These are phyloP conservation scores for Labeo rohita DNA, from an alignment of 2,113 vertebrate species.

Conservation along the genomic window DNA sequence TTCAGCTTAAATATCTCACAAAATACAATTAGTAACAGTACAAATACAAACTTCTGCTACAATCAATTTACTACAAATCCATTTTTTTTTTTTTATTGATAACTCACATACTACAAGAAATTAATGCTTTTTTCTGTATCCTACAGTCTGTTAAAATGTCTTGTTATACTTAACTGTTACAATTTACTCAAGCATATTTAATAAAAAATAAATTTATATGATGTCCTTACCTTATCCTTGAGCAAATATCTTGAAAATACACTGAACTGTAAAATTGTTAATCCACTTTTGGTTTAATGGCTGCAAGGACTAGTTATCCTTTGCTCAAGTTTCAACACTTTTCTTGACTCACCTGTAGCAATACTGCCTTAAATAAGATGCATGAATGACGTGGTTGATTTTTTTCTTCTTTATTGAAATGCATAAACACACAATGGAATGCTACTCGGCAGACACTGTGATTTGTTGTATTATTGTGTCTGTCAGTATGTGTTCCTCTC, in stretches of 20 bases:
- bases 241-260: not conserved
- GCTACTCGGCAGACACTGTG: not conserved
- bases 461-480: not conserved
- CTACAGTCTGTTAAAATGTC: not conserved
- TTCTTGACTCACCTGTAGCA: not conserved
- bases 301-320: not conserved
- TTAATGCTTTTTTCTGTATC: too few relatives aligned
- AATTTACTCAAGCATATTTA: not conserved
- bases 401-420: not conserved
- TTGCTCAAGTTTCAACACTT: not conserved
- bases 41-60: not conserved
- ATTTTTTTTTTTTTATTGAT: too few relatives aligned
- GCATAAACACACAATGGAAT: not conserved
- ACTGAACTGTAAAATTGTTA: not conserved
- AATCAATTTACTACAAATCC: not conserved
- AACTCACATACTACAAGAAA: too few relatives aligned
- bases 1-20: not conserved
- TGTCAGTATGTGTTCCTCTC: not conserved
- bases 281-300: not conserved
- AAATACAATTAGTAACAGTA: not conserved
- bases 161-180: not conserved
- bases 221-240: slow-evolving; percentile 3
- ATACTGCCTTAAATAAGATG: not conserved
- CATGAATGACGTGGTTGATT: not conserved
- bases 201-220: not conserved